phyloP scores from a whole-genome alignment of 2,797 vertebrate genomes.

The Steatocranus sp. region DNA sequence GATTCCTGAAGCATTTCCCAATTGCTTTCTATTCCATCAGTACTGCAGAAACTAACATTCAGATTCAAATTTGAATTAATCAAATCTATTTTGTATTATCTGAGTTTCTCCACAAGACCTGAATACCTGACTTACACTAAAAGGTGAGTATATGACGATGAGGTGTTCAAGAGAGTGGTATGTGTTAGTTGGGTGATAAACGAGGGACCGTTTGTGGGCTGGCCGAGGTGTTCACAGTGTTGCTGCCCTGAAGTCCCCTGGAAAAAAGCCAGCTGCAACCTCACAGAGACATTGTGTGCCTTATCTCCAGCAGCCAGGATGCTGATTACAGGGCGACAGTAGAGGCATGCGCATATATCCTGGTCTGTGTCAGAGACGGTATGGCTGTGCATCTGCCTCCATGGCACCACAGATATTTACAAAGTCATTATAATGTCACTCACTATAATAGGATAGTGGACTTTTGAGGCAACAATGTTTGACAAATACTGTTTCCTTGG shows the following conservation, averaged over 20 bases:
- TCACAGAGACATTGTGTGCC: constrained; percentile 12
- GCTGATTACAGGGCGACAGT: constrained; percentile 47
- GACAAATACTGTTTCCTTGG: not conserved
- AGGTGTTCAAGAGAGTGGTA: not conserved
- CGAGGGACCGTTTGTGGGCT: not conserved
- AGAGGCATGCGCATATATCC: constrained; percentile 44
- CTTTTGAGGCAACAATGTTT: not conserved
- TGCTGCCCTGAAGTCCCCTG: constrained; percentile 9
- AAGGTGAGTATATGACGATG: not conserved
- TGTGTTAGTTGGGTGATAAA: not conserved
- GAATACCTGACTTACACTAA: not conserved
- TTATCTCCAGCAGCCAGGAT: constrained; percentile 59
- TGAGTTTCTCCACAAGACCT: not conserved
- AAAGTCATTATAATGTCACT: constrained; percentile 34
- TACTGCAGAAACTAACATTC: not conserved
- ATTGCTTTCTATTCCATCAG: not conserved
- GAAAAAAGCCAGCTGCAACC: not conserved
- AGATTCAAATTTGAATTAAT: not conserved
- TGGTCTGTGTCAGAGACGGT: constrained; percentile 42
- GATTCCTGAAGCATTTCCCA: not conserved
- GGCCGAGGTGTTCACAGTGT: not conserved
- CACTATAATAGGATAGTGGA: not conserved
- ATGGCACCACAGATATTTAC: constrained; percentile 28
- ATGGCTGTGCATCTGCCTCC: constrained; percentile 14
- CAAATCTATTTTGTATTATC: not conserved